Evolutionary conservation across 2,113 vertebrate genomes (phyloP).

Genomic region (Pomatorhinus ruficollis): DNA sequence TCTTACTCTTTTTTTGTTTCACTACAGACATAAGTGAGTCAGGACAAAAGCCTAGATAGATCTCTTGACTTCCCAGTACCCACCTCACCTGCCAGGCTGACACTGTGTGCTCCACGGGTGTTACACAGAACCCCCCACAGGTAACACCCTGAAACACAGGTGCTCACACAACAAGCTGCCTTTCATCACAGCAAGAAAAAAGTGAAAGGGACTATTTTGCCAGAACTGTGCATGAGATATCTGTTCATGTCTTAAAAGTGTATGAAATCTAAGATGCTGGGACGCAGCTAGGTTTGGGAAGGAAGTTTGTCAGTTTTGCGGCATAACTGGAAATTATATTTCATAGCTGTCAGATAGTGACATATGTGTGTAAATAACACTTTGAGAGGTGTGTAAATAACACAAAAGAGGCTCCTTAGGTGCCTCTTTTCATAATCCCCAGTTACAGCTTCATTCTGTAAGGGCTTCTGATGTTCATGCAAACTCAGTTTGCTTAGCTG

Average conservation of each 20-base stretch:
- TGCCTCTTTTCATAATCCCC: neutral
- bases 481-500: neutral
- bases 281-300: neutral
- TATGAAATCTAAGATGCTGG: neutral
- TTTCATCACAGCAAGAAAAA: neutral
- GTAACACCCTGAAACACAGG: neutral
- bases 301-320: neutral
- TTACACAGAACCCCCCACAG: neutral
- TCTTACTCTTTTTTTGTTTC: neutral
- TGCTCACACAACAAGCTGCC: neutral
- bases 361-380: neutral
- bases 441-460: neutral
- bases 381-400: neutral
- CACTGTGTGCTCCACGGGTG: accelerated
- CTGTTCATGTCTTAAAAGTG: neutral
- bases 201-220: neutral
- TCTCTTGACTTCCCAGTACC: neutral
- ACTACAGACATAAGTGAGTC: neutral
- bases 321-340: neutral
- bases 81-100: neutral
- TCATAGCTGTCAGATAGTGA: neutral
- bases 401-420: neutral
- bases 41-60: neutral
- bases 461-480: neutral
- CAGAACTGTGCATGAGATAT: neutral